Base-by-base conservation (phyloP, 2,888 invertebrate species). In the Erebia palarica region DNA sequence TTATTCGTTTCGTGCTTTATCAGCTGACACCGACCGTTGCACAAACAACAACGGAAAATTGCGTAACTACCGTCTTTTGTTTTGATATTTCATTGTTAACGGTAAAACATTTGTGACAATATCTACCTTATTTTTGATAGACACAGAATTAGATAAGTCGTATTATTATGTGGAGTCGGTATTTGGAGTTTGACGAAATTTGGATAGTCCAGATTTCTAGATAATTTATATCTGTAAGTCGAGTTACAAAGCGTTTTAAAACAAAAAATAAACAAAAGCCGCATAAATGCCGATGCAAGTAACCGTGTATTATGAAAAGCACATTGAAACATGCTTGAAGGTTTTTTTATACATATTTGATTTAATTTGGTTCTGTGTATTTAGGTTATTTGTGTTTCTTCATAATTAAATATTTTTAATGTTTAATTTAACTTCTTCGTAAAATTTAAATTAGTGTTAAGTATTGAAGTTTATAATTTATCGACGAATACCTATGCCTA, bases 1-100 rank as follows among this genome's bases (percentile, higher is more conserved):
- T n/a, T 61, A 58, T 49, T 44, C 60, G 59, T 21, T 60, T 42
- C 74, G 74, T 74, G 74, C 74, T 72, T 70, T 72, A 74, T 74
- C 74, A 70, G 51, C 68, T 66, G 42, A 60, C 59, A 72, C 64
- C 69, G 67, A 57, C 69, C 69, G 65, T 74, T 74, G 72, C 74
- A 68, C 72, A 67, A 74, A 58, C 65, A 66, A 65, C 42, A 59
- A 27, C 69, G 63, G 27, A 58, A 71, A 61, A 61, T 74, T 74
- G 67, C 68, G 70, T 72, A 74, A 74, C 57, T 70, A 49, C 44
- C 61, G 60, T 42, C 66, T 68, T 67, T 71, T 66, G 63, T 69
- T 71, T 68, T 66, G 68, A 68, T 71, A 49, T 71, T 58, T 71
- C 65, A 58, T 61, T 51, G 59, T 67, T 27, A 67, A 59, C 49